phyloP scores from a whole-genome alignment of 2,888 invertebrate species.

The Mimumesa dahlbomi region DNA sequence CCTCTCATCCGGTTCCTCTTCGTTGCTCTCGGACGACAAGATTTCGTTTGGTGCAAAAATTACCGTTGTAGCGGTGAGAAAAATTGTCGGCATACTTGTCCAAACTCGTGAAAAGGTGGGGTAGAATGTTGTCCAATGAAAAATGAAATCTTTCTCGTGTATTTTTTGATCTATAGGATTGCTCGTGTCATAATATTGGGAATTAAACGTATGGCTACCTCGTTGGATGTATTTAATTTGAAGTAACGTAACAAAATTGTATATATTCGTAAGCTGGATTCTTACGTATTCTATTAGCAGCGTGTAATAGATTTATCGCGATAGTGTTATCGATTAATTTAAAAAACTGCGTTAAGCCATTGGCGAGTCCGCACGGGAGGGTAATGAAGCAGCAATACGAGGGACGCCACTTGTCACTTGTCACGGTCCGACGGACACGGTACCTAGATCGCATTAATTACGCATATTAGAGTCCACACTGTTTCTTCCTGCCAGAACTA shows the following conservation, averaged over 20 bases:
- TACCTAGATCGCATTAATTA: constrained; percentile 74
- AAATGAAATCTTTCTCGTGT: too few relatives aligned
- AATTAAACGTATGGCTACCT: too few relatives aligned
- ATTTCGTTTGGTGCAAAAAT: neutral
- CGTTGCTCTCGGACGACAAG: constrained; percentile 16
- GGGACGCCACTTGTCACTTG: constrained; percentile 62
- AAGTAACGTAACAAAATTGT: too few relatives aligned
- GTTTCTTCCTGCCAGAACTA: constrained; percentile 30
- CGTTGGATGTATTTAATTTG: too few relatives aligned
- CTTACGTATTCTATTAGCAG: constrained; percentile 70
- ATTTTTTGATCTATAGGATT: too few relatives aligned
- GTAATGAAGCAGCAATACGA: constrained; percentile 68
- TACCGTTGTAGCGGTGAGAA: too few relatives aligned
- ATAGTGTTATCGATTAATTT: constrained; percentile 21
- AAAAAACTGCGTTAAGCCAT: constrained; percentile 34
- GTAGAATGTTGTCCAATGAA: too few relatives aligned
- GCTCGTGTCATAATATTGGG: too few relatives aligned
- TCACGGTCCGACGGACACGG: constrained; percentile 54
- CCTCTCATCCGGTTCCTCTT: constrained; percentile 55
- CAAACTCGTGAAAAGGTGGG: too few relatives aligned
- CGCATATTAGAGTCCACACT: constrained; percentile 63
- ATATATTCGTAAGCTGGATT: too few relatives aligned
- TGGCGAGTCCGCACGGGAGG: constrained; percentile 45
- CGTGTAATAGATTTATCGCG: constrained; percentile 45
- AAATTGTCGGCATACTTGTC: too few relatives aligned